phyloP scores from a whole-genome alignment of 2,888 invertebrate species.

The Xestia ashworthii region DNA sequence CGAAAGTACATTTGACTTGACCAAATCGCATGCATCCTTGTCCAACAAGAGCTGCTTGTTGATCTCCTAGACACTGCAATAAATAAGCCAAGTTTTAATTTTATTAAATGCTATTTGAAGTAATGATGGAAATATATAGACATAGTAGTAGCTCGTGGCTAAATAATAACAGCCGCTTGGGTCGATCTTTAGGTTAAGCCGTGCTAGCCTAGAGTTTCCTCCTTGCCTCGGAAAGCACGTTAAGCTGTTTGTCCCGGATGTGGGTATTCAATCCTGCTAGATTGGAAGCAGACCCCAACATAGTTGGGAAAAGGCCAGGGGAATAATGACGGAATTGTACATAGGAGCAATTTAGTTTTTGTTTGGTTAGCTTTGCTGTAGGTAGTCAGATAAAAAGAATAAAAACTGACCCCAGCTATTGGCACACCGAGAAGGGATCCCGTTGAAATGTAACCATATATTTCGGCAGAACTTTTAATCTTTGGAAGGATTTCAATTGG shows the following conservation, averaged over 20 bases:
- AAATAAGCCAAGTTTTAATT: conserved; percentile 18
- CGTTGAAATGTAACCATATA: conserved; percentile 95
- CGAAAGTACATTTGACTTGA: conserved; percentile 98
- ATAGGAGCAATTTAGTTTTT: too few species aligned
- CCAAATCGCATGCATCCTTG: conserved; percentile 97
- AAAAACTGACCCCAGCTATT: conserved; percentile 95
- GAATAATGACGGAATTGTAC: neutral
- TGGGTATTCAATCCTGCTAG: too few species aligned
- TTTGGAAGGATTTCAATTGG: conserved; percentile 96
- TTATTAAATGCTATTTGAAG: neutral
- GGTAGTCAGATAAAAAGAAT: conserved; percentile 54
- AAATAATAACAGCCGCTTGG: too few species aligned
- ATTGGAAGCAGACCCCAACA: too few species aligned
- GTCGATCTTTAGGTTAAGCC: too few species aligned
- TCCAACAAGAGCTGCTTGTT: conserved; percentile 98
- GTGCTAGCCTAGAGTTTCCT: too few species aligned
- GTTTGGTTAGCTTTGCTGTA: conserved; percentile 39
- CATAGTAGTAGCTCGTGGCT: too few species aligned
- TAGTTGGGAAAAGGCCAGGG: too few species aligned
- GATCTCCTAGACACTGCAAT: conserved; percentile 97
- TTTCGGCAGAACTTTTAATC: conserved; percentile 97
- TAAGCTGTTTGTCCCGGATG: too few species aligned
- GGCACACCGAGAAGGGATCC: conserved; percentile 95
- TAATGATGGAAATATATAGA: neutral
- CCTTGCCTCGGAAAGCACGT: too few species aligned